Evolutionary conservation across 1,140 invertebrate genomes (phyloP), one percentile per base, ranked within the genome.

Genomic region (Leptopilina boulardi): DNA sequence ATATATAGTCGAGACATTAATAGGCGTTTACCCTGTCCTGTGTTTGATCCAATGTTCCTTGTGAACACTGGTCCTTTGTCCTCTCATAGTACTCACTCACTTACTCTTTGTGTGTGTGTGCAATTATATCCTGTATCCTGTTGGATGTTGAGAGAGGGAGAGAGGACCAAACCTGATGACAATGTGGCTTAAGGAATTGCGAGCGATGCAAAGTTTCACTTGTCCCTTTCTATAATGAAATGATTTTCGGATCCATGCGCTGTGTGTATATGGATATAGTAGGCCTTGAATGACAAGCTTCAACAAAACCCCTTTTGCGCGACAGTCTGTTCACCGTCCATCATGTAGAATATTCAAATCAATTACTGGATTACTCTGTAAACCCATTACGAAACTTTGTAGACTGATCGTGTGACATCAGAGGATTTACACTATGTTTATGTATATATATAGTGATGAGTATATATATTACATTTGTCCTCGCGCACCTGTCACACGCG

Each of bases 281-380:
- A 23, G 13, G 21, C 59, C 23, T 38, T 34, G 56, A 59, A 54
- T 71, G 34, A 41, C 74, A 76, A 19, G 74, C 70, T 70, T n/a
- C 34, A 38, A 66, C 23, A 10, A 66, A n/a, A n/a, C n/a, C 59
- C 59, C 59, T 66, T 34, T 30, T 38, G 23, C 26, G 23, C 26
- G n/a, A 26, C 59, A 30, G 59, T 30, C 59, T 66, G 59, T 66
- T 47, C n/a, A n/a, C n/a, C 23, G 18, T 74, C 59, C 54, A 71
- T 78, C 77, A 74, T 75, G 34, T 38, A 73, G 74, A 82, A 80
- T 83, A 82, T 84, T 80, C 76, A 78, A 81, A 79, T 80, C 83
- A 81, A 84, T 83, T 83, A 83, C 73, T 74, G 71, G 75, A 82
- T 83, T 81, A 83, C 72, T 70, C 77, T 51, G 75, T 77, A 76